Evolutionary conservation across 2,888 invertebrate species (phyloP).

Genomic region (Thymelicus sylvestris): DNA sequence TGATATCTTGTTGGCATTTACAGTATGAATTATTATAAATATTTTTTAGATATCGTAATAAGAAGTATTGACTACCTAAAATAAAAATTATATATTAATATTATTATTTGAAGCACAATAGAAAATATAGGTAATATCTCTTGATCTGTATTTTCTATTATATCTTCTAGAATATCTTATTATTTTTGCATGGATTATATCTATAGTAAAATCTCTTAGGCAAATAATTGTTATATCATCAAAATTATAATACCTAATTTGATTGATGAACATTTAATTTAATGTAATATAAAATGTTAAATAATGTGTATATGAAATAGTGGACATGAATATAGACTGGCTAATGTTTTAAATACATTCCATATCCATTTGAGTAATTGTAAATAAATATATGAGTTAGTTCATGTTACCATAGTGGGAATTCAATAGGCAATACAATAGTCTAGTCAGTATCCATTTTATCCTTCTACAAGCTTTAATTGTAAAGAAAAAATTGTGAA

Average conservation of each 20-base stretch:
- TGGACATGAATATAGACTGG: conserved; percentile 1
- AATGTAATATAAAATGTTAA: background rate
- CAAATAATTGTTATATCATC: background rate
- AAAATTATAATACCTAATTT: background rate
- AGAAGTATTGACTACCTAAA: background rate
- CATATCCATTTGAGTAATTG: conserved; percentile 12
- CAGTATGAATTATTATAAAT: background rate
- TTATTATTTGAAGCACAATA: background rate
- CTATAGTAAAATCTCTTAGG: background rate
- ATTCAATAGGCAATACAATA: conserved; percentile 3
- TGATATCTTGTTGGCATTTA: background rate
- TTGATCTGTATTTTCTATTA: background rate
- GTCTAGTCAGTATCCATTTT: conserved; percentile 25
- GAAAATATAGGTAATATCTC: no score
- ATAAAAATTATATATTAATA: background rate
- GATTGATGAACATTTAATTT: background rate
- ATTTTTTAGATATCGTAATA: background rate
- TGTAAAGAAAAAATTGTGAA: conserved; percentile 3
- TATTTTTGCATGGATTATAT: background rate
- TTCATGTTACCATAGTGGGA: background rate
- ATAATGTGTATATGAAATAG: background rate
- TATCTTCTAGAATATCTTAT: background rate
- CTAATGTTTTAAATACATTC: background rate
- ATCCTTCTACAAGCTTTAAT: conserved; percentile 26
- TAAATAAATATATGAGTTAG: background rate